Conservation (phyloP, 2,797 vertebrate genomes). For the Prionace glauca region DNA sequence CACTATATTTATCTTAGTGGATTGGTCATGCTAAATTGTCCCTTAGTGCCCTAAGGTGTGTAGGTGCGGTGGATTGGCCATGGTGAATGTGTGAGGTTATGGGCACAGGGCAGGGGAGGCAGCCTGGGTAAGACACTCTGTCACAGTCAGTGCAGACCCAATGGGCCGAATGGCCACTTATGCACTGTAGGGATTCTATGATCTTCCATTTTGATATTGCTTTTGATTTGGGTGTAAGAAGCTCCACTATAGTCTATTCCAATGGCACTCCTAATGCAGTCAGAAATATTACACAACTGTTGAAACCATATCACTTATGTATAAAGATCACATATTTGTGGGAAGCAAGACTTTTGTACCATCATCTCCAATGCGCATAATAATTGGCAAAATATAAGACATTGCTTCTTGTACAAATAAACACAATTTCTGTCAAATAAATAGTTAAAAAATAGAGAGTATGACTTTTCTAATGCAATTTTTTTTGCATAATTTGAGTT, state of each 20-base stretch:
- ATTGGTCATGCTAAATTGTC: too few relatives aligned
- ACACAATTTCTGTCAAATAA: neutral
- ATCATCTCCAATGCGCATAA: neutral
- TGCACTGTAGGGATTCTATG: too few relatives aligned
- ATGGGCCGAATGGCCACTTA: too few relatives aligned
- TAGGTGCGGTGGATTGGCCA: too few relatives aligned
- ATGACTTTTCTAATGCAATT: neutral
- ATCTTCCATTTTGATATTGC: neutral
- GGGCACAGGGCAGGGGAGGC: too few relatives aligned
- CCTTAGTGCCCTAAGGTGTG: too few relatives aligned
- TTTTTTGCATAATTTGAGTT: neutral
- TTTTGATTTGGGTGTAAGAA: neutral
- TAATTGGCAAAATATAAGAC: neutral
- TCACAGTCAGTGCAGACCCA: too few relatives aligned
- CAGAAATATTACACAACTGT: neutral
- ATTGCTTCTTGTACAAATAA: neutral
- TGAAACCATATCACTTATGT: neutral
- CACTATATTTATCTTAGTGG: neutral
- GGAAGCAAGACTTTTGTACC: neutral
- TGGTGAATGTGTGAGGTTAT: too few relatives aligned
- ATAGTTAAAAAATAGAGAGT: neutral
- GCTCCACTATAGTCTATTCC: neutral
- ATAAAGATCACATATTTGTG: neutral
- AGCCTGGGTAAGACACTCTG: too few relatives aligned
- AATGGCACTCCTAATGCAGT: neutral